phyloP scores from a whole-genome alignment of 2,113 vertebrate species.

The Pygoscelis antarcticus region DNA sequence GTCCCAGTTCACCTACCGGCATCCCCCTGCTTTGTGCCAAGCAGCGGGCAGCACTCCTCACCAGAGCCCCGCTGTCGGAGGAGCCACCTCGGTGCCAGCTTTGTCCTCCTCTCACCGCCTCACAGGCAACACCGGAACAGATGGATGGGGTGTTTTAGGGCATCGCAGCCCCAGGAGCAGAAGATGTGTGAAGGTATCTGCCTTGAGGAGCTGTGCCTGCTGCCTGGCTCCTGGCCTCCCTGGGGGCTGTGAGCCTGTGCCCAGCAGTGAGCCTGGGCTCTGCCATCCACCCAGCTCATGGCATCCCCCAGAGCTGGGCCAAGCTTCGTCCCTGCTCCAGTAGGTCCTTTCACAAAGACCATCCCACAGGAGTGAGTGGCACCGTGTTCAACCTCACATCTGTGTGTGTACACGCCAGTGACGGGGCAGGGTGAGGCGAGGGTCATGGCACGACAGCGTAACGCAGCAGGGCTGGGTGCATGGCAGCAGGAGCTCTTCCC shows the following conservation, averaged over 20 bases:
- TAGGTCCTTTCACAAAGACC: background rate
- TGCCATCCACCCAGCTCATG: background rate
- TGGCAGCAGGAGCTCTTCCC: background rate
- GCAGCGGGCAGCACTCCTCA: background rate
- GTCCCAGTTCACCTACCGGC: background rate
- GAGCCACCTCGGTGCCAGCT: background rate
- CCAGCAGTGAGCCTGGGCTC: background rate
- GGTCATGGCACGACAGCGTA: background rate
- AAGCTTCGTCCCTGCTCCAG: background rate
- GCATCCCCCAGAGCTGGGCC: background rate
- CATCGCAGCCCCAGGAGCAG: background rate
- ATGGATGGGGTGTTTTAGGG: background rate
- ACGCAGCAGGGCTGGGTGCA: background rate
- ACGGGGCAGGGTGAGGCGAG: background rate
- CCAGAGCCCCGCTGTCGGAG: background rate
- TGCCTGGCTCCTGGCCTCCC: background rate
- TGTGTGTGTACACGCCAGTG: rapidly evolving
- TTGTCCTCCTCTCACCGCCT: background rate
- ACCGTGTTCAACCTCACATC: background rate
- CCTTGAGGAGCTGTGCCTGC: background rate
- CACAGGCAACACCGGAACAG: background rate
- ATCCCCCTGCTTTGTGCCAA: background rate
- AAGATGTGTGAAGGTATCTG: background rate
- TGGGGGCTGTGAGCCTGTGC: background rate
- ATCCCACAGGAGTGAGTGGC: background rate